These are phyloP conservation scores for Lagocephalus sceleratus DNA, from an alignment of 2,797 vertebrate species.

Conservation along the genomic window DNA sequence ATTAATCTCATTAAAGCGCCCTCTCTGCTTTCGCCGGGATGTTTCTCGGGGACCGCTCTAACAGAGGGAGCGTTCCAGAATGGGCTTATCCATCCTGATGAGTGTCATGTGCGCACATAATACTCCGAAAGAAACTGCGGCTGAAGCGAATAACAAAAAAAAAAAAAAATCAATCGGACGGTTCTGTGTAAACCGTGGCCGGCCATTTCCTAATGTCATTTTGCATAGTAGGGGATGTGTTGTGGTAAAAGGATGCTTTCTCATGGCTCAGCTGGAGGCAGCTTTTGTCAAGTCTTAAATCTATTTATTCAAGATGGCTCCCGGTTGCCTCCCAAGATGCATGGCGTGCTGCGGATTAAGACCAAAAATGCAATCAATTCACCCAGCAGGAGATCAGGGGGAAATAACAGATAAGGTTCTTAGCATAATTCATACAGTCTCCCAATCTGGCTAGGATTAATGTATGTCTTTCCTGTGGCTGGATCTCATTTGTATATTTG, in stretches of 20 bases:
- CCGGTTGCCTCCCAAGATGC: constrained; percentile 66
- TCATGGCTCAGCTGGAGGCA: constrained; percentile 70
- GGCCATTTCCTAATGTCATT: constrained; percentile 57
- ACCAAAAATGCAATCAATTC: constrained; percentile 77
- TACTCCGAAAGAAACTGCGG: constrained; percentile 33
- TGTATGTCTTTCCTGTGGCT: constrained; percentile 48
- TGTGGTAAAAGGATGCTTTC: constrained; percentile 58
- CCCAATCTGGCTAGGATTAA: constrained; percentile 73
- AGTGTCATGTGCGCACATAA: constrained; percentile 43
- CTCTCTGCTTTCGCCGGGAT: constrained; percentile 35
- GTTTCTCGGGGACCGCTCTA: constrained; percentile 18
- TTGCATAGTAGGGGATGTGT: constrained; percentile 34
- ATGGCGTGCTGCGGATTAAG: constrained; percentile 72
- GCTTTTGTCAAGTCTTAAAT: constrained; percentile 72
- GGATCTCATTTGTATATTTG: constrained; percentile 48
- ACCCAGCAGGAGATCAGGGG: constrained; percentile 63
- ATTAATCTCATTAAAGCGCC: constrained; percentile 68
- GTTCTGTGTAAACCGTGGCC: constrained; percentile 31
- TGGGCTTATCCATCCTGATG: constrained; percentile 57
- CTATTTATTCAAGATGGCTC: constrained; percentile 75
- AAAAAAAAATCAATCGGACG: constrained; percentile 39
- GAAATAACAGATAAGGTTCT: constrained; percentile 71
- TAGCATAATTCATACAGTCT: constrained; percentile 72
- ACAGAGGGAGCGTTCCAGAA: constrained; percentile 46
- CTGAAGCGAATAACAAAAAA: constrained; percentile 25